Percentiles rank a stretch among this genome's conserved stretches.
These are phyloP conservation scores for Heliothis subflexa DNA, from an alignment of 1,140 invertebrate genomes.

Conservation along the genomic window DNA sequence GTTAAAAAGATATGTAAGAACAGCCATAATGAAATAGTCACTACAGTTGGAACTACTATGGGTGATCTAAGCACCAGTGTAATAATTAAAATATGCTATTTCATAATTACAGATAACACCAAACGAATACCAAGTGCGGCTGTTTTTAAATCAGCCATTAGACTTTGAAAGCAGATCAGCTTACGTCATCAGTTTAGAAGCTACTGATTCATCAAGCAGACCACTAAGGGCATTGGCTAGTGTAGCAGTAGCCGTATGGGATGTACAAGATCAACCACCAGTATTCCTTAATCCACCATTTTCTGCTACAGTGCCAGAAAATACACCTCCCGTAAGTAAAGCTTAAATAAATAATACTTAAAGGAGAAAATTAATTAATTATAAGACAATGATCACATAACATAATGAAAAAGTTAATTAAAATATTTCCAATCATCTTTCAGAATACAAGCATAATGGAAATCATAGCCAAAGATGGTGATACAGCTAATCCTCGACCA, in stretches of 20 bases:
- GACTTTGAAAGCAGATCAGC: slow-evolving; percentile 92
- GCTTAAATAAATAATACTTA: neutral
- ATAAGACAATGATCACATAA: neutral
- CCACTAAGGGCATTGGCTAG: slow-evolving; percentile 89
- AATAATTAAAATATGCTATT: neutral
- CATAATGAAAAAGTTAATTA: neutral
- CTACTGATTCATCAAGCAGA: slow-evolving; percentile 88
- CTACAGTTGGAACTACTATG: too few species aligned
- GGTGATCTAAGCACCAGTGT: too few species aligned
- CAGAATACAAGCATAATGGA: slow-evolving; percentile 87
- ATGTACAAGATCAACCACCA: slow-evolving; percentile 94
- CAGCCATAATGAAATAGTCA: too few species aligned
- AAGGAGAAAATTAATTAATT: neutral
- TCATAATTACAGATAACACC: slow-evolving; percentile 85
- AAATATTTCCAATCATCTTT: slow-evolving; percentile 39
- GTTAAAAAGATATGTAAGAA: too few species aligned
- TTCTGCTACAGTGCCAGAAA: slow-evolving; percentile 91
- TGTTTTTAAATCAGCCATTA: slow-evolving; percentile 88
- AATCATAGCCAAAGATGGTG: slow-evolving; percentile 91
- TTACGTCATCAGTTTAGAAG: slow-evolving; percentile 90
- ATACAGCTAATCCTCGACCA: slow-evolving; percentile 90
- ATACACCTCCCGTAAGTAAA: slow-evolving; percentile 87
- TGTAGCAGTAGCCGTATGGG: slow-evolving; percentile 91
- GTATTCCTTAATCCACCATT: slow-evolving; percentile 92
- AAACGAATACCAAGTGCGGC: slow-evolving; percentile 90